Conservation (phyloP, 2,888 invertebrate species). For the Tenthredo scrophulariae region DNA sequence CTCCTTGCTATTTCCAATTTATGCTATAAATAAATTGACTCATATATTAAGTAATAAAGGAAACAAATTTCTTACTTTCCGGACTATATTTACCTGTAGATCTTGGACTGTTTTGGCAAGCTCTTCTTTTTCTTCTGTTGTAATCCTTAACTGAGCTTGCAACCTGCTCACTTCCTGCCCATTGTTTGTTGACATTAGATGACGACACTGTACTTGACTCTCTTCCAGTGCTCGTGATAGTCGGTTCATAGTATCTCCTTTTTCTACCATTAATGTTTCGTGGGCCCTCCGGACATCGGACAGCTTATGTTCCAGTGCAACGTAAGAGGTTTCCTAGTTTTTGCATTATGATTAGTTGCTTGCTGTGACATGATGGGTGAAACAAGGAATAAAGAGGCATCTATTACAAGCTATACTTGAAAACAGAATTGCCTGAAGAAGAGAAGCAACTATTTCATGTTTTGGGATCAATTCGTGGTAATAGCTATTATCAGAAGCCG, state of each 20-base stretch:
- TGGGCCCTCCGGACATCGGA: constrained; percentile 81
- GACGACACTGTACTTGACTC: constrained; percentile 80
- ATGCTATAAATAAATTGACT: constrained; percentile 62
- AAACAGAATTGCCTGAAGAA: not conserved
- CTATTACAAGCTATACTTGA: not conserved
- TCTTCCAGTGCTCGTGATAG: constrained; percentile 82
- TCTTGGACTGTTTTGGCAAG: constrained; percentile 71
- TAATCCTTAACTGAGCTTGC: constrained; percentile 79
- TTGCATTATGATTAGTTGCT: not conserved
- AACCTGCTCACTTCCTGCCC: constrained; percentile 79
- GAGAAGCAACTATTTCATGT: not conserved
- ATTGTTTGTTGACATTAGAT: constrained; percentile 77
- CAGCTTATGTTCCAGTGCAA: constrained; percentile 70
- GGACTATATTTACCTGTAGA: constrained; percentile 64
- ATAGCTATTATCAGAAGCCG: not conserved
- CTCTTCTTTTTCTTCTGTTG: constrained; percentile 80
- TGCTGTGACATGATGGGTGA: not conserved
- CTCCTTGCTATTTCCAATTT: constrained; percentile 70
- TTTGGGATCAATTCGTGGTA: not conserved
- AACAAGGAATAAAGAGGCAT: not conserved
- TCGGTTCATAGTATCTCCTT: constrained; percentile 83
- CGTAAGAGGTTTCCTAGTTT: constrained; percentile 69
- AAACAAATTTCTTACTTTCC: not conserved
- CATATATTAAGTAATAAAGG: not conserved
- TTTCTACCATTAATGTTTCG: constrained; percentile 83